Percentiles rank a stretch among this genome's conserved stretches.
phyloP scores from a whole-genome alignment of 2,113 vertebrate species.

The Nothocercus nigrocapillus region DNA sequence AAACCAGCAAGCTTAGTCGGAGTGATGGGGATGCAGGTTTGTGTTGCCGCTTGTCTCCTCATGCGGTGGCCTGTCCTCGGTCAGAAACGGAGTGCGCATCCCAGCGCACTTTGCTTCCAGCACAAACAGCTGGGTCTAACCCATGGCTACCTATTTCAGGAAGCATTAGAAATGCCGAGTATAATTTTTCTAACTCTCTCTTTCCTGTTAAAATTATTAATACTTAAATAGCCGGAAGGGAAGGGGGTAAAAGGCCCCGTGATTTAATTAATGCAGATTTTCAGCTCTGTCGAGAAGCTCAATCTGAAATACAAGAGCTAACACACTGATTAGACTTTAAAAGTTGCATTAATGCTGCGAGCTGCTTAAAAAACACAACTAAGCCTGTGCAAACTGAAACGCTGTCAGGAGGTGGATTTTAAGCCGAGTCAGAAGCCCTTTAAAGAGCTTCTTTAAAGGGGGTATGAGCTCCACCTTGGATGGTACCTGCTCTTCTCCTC shows the following conservation, averaged over 20 bases:
- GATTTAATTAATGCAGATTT: slow-evolving; percentile 53
- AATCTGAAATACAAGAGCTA: slow-evolving; percentile 12
- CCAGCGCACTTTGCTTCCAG: not conserved
- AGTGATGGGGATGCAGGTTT: not conserved
- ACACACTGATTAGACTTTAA: not conserved
- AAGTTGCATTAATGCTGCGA: not conserved
- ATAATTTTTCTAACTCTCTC: not conserved
- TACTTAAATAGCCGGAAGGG: not conserved
- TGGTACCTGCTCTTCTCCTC: not conserved
- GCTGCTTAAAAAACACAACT: not conserved
- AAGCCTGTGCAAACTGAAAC: not conserved
- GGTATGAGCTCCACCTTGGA: not conserved
- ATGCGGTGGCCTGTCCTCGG: not conserved
- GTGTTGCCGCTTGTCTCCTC: not conserved
- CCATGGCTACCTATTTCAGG: rapidly evolving
- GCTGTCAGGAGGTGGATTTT: not conserved
- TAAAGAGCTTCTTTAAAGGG: not conserved
- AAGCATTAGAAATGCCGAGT: slow-evolving; percentile 9
- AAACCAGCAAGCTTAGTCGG: not conserved
- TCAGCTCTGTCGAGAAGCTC: slow-evolving; percentile 11
- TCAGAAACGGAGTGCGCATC: not conserved
- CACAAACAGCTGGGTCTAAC: slow-evolving; percentile 2
- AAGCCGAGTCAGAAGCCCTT: not conserved
- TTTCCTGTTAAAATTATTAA: slow-evolving; percentile 40
- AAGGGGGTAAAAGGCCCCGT: not conserved